Base-by-base conservation (phyloP, 2,888 invertebrate species). In the Sylvicola cinctus region DNA sequence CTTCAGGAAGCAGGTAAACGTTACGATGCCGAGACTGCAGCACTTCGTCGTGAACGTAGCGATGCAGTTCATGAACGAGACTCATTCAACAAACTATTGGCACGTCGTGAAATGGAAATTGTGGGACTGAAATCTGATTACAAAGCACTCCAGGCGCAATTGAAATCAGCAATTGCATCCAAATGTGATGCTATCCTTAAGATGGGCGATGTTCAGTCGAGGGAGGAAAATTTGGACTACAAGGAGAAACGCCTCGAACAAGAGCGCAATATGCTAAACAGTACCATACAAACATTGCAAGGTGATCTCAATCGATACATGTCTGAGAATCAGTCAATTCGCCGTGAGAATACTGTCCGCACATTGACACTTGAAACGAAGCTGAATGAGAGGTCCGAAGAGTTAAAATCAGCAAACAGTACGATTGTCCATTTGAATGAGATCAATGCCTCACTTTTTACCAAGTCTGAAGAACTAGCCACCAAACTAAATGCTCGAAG, bases 231-330 rank as follows among this genome's bases (percentile, higher is more conserved):
- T 10, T 54, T 85, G 15, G 78, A 78, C 47, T 77, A 73, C 52
- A 79, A 77, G 45, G 87, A 88, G 55, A 79, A 79, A 47, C 69
- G 83, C 14, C 63, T 88, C 46, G 80, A 84, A 46, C 78, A 83
- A 50, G 90, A 91, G 55, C 69, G 74, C 45, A 61, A 65, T 5
- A 65, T 85, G 44, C 55, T 85, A 17, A 70, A 71, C 41, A 74
- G 76, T 41, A 84, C 88, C 62, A 74, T 87, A 43, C 69, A 75
- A 44, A 68, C 74, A 36, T 58, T 91, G 17, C 74, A 75, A 38
- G 70, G 74, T 46, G 85, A 90, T 56, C 61, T 91, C 12, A 71
- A 75, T 41, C 70, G 76, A 38, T 71, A 77, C 43, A 77, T 77
- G 34, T 69, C 74, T 10, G 84, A 90, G 56, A 56, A 87, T 30